These are phyloP conservation scores for Pontoporia blainvillei DNA, from an alignment of 2,113 vertebrate species.

Conservation along the genomic window DNA sequence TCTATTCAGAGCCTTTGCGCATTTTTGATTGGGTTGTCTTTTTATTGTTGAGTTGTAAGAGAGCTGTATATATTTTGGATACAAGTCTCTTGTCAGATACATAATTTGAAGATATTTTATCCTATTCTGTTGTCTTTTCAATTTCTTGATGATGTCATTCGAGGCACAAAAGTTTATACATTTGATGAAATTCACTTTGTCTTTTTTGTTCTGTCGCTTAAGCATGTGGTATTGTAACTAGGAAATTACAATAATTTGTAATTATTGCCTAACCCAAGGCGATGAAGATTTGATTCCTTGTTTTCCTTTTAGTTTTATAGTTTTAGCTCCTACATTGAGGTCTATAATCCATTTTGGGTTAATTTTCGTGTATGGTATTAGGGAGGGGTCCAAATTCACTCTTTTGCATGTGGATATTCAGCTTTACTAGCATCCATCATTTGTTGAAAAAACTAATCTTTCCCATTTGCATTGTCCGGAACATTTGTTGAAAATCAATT, in stretches of 20 bases:
- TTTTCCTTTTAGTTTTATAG: background rate
- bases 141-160: background rate
- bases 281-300: background rate
- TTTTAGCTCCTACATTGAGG: background rate
- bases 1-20: background rate
- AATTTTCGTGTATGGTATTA: background rate
- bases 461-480: background rate
- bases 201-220: background rate
- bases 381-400: background rate
- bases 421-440: background rate
- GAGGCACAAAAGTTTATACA: background rate
- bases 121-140: background rate
- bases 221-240: background rate
- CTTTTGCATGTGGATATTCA: background rate
- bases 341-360: background rate
- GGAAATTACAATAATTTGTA: background rate
- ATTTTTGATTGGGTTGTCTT: background rate
- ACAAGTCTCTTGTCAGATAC: background rate
- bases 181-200: background rate
- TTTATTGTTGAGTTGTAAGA: background rate
- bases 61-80: background rate
- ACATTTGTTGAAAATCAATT: background rate
- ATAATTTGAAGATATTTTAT: background rate
- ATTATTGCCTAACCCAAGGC: background rate
- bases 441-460: background rate